Evolutionary conservation across 2,888 invertebrate species (phyloP).

Genomic region (Parthenolecanium corni): DNA sequence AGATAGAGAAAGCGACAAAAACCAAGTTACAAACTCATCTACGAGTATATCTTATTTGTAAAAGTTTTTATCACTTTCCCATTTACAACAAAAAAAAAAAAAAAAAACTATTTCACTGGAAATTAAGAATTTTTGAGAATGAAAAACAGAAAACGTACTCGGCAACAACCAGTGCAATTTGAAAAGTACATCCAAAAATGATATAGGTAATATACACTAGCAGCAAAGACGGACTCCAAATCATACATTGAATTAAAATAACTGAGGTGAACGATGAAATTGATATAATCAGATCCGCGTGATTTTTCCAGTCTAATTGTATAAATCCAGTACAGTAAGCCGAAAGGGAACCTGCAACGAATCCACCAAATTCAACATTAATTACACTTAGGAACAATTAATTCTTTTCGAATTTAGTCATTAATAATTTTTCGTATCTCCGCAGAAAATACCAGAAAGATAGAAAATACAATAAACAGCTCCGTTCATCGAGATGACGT

Average conservation of each 20-base stretch:
- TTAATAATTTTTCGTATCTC: no score
- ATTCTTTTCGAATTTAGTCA: no score
- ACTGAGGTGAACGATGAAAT: conserved; percentile 35
- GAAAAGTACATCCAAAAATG: conserved; percentile 61
- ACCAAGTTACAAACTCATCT: no score
- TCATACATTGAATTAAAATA: conserved; percentile 42
- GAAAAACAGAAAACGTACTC: conserved; percentile 42
- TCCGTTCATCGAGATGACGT: conserved; percentile 30
- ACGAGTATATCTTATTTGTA: no score
- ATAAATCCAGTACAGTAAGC: conserved; percentile 30
- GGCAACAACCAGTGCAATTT: conserved; percentile 65
- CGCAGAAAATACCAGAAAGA: conserved; percentile 28
- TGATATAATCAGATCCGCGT: conserved; percentile 30
- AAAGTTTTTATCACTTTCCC: no score
- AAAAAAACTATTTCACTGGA: no score
- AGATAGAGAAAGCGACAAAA: no score
- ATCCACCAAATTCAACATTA: no score
- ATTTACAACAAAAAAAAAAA: no score
- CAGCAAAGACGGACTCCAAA: conserved; percentile 49
- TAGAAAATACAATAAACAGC: conserved; percentile 30
- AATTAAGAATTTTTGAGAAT: no score
- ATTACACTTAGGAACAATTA: no score
- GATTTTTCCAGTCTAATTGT: conserved; percentile 30
- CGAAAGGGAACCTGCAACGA: conserved; percentile 30
- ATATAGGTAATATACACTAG: conserved; percentile 66